Evolutionary conservation across 2,888 invertebrate genomes (phyloP).

Genomic region (Dicycla oo): DNA sequence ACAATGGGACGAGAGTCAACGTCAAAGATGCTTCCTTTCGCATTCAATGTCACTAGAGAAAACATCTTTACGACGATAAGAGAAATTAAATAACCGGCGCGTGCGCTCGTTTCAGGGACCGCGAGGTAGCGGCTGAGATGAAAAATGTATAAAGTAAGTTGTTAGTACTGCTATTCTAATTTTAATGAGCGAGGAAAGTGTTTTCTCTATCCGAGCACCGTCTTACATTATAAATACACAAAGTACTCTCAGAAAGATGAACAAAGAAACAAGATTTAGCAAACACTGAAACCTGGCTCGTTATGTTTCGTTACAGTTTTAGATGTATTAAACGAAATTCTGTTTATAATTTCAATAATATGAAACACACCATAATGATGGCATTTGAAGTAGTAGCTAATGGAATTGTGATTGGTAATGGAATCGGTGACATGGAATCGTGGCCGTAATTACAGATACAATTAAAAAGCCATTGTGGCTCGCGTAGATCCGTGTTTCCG

Average conservation of each 20-base stretch:
- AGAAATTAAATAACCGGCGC: constrained; percentile 30
- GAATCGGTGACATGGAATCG: neutral
- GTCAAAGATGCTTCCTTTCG: constrained; percentile 69
- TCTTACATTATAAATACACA: constrained; percentile 23
- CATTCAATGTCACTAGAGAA: constrained; percentile 57
- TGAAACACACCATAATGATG: neutral
- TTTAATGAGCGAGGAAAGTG: constrained; percentile 18
- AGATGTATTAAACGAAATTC: neutral
- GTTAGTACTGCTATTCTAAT: constrained; percentile 10
- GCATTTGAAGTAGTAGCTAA: neutral
- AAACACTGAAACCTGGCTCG: neutral
- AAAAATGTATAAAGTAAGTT: constrained; percentile 19
- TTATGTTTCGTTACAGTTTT: neutral
- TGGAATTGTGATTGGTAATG: neutral
- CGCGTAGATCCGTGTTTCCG: too few relatives aligned
- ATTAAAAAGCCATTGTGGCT: too few relatives aligned
- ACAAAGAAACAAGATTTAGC: constrained; percentile 10
- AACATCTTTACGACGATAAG: constrained; percentile 41
- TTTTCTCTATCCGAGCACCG: neutral
- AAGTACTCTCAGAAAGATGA: constrained; percentile 7
- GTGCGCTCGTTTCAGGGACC: constrained; percentile 3
- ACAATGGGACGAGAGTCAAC: constrained; percentile 70
- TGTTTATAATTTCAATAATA: neutral
- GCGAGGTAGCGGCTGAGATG: constrained; percentile 1
- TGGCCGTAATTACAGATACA: too few relatives aligned